Base-by-base conservation (phyloP, 2,888 invertebrate species). In the Pseudanteris insignis region DNA sequence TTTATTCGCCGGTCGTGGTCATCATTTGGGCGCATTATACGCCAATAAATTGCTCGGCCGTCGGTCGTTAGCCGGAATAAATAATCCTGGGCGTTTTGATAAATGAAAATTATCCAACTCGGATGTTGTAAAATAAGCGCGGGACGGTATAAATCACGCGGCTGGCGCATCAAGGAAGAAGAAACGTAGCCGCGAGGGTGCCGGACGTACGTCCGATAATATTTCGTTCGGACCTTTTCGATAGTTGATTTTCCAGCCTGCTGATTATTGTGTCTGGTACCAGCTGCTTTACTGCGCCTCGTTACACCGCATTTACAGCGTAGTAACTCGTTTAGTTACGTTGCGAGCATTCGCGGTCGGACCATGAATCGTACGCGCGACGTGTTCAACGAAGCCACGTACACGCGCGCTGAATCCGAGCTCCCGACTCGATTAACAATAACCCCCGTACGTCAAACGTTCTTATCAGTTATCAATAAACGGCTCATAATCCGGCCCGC, bases 1-100 rank as follows among this genome's bases (percentile, higher is more conserved):
- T 64, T 64, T 60, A 67, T 33, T 50, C 21, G 18, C 24, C 38
- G 24, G 10, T 14, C 59, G 50, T 25, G 28, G 69, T 70, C 63
- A 53, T 71, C 71, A 68, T 70, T 71, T 68, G 59, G 66, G 47
- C 68, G 66, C 69, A 70, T 73, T 69, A 70, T 67, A 61, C 64
- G 55, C 63, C 72, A 57, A 73, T 73, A 72, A 72, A 73, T 73
- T 68, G 67, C 53, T 37, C 55, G 61, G 32, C 29, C 58, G 29
- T 47, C 62, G 68, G 67, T 70, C 69, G 64, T 69, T 70, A 69
- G 66, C 37, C 21, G 9, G 10, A 47, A 47, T 50, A 50, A 58
- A 58, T 50, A 58, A 33, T 34, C 18, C 8, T n/a, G 3, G 28
- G 37, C 8, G 8, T 55, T 55, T 55, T 55, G 25, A 32, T 43